Base-by-base conservation (phyloP, 2,888 invertebrate species). In the Leuctra nigra region DNA sequence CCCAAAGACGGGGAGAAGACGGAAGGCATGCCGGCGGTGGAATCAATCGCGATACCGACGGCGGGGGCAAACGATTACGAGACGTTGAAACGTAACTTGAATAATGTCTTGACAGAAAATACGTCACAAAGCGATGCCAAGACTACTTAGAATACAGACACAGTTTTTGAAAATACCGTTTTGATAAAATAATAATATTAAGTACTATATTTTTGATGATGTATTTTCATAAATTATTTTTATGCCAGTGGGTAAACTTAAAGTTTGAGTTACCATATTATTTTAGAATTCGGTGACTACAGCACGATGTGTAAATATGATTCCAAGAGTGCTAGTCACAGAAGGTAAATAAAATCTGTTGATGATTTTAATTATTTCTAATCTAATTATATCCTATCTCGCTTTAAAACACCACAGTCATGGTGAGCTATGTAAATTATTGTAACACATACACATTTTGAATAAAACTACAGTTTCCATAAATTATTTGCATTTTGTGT, bases 371-470 rank as follows among this genome's bases (percentile, higher is more conserved):
- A 29, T 29, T 29, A 29, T 41, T 41, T 41, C 16, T 41, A 41
- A 41, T 41, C 41, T 41, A n/a, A 41, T 16, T 41, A 16, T 41
- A 41, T 41, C 41, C 41, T 41, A 16, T 18, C 7, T 41, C 18
- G 20, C 41, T 41, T 41, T 41, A 41, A 41, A 41, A 20, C 13
- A 36, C 29, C 11, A 29, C 11, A 11, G 29, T 29, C 29, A 29
- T 29, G 29, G 29, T n/a, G n/a, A n/a, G n/a, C 29, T 29, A 29
- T 29, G 29, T 29, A 29, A 6, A 29, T 29, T 29, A 11, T 7
- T 29, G 29, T 29, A 29, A 29, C 11, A 29, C 29, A 29, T n/a
- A n/a, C n/a, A n/a, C n/a, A n/a, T n/a, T n/a, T n/a, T n/a, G n/a
- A n/a, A n/a, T n/a, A n/a, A n/a, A n/a, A n/a, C n/a, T n/a, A n/a